These are phyloP conservation scores for Odontamblyopus rebecca DNA, from an alignment of 2,797 vertebrate genomes.

Conservation along the genomic window DNA sequence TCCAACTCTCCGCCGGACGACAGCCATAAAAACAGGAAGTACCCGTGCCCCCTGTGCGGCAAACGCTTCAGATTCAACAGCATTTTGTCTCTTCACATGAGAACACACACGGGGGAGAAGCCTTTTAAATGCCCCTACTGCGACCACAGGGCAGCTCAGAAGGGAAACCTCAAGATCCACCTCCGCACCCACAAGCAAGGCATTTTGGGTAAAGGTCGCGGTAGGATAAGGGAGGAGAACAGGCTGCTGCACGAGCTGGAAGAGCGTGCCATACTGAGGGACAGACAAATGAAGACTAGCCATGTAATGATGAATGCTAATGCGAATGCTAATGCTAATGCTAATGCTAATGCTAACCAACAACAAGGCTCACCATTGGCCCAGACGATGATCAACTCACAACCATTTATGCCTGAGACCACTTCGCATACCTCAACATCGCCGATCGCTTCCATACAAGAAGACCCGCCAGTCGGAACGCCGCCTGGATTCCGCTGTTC, in stretches of 20 bases:
- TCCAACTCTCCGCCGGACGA: slow-evolving; percentile 93
- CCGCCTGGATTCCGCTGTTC: slow-evolving; percentile 92
- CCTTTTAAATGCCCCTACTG: slow-evolving; percentile 99
- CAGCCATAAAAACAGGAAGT: slow-evolving; percentile 94
- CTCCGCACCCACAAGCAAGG: slow-evolving; percentile 97
- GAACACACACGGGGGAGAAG: slow-evolving; percentile 98
- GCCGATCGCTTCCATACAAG: slow-evolving; percentile 77
- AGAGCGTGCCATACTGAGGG: slow-evolving; percentile 93
- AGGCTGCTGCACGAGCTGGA: slow-evolving; percentile 94
- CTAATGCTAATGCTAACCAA: slow-evolving; percentile 60
- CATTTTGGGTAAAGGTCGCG: slow-evolving; percentile 94
- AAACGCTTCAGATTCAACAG: slow-evolving; percentile 99
- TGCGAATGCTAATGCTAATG: slow-evolving; percentile 48
- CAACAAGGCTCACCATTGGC: slow-evolving; percentile 66
- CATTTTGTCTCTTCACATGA: slow-evolving; percentile 99
- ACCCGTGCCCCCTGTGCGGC: slow-evolving; percentile 94
- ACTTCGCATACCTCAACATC: slow-evolving; percentile 81
- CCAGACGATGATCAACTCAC: slow-evolving; percentile 68
- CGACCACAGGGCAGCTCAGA: slow-evolving; percentile 96
- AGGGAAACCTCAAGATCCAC: slow-evolving; percentile 99
- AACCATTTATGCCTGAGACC: slow-evolving; percentile 69
- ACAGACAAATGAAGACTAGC: slow-evolving; percentile 90
- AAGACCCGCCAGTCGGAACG: slow-evolving; percentile 77
- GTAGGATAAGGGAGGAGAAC: slow-evolving; percentile 94
- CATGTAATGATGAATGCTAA: slow-evolving; percentile 48